These are phyloP conservation scores for Dryobates pubescens DNA, from an alignment of 2,797 vertebrate species.

Conservation along the genomic window DNA sequence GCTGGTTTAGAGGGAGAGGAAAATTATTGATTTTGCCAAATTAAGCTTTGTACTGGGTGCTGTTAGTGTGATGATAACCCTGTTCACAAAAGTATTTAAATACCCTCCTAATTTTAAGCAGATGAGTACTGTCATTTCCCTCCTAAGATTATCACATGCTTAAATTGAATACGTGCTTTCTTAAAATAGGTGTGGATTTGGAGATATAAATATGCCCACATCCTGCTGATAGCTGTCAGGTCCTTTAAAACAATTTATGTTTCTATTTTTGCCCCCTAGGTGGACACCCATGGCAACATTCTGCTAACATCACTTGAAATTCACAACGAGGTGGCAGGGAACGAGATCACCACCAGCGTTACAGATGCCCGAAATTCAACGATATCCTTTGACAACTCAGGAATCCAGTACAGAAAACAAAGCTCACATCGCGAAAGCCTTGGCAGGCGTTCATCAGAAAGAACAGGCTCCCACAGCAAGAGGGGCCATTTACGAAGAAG, in stretches of 20 bases:
- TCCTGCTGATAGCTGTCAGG: not conserved
- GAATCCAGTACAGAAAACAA: slow-evolving; percentile 94
- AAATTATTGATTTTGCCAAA: not conserved
- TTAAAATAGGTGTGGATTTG: not conserved
- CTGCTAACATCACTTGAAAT: slow-evolving; percentile 96
- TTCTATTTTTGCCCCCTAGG: slow-evolving; percentile 74
- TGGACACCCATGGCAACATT: slow-evolving; percentile 96
- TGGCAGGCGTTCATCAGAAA: slow-evolving; percentile 85
- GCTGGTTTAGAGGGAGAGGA: not conserved
- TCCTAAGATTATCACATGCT: not conserved
- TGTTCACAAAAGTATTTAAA: not conserved
- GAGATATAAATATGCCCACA: not conserved
- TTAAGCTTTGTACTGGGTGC: not conserved
- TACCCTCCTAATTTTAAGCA: slow-evolving; percentile 7
- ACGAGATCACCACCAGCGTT: slow-evolving; percentile 87
- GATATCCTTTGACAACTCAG: slow-evolving; percentile 90
- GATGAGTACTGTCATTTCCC: not conserved
- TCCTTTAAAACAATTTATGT: not conserved
- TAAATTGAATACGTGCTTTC: not conserved
- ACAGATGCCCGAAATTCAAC: slow-evolving; percentile 91
- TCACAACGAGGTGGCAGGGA: slow-evolving; percentile 93
- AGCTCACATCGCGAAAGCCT: slow-evolving; percentile 82
- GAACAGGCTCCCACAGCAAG: slow-evolving; percentile 82
- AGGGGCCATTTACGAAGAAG: slow-evolving; percentile 90
- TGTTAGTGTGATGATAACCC: not conserved